Conservation (phyloP, 2,888 invertebrate species). For the Catocala fraxini region DNA sequence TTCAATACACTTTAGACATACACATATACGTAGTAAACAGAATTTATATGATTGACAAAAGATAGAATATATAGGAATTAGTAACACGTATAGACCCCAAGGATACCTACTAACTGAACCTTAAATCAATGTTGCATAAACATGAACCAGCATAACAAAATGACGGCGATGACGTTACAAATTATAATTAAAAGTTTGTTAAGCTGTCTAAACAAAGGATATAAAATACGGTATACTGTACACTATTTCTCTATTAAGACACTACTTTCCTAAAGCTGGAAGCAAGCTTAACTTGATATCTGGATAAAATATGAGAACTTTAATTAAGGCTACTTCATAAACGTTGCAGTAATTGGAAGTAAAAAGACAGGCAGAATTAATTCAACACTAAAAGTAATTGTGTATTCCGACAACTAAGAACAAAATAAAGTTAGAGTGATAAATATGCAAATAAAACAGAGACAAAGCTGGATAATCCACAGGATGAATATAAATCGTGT, state of each 20-base stretch:
- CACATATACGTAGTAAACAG: too few species aligned
- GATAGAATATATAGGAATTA: too few species aligned
- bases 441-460: constrained; percentile 67
- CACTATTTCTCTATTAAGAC: background rate
- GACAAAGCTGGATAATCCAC: constrained; percentile 63
- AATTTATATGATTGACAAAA: too few species aligned
- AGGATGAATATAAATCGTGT: constrained; percentile 73
- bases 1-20: too few species aligned
- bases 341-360: constrained; percentile 45
- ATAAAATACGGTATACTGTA: background rate
- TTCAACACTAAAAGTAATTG: constrained; percentile 53
- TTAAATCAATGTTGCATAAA: too few species aligned
- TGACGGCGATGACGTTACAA: too few species aligned
- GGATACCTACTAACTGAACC: too few species aligned
- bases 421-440: constrained; percentile 62
- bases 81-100: too few species aligned
- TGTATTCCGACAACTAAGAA: constrained; percentile 53
- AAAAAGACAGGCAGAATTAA: constrained; percentile 49
- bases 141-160: too few species aligned
- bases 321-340: constrained; percentile 34
- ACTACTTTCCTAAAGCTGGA: constrained; percentile 5
- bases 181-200: too few species aligned
- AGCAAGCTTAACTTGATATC: constrained; percentile 13
- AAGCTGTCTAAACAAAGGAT: background rate
- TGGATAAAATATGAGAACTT: constrained; percentile 44